Conservation (phyloP, 2,113 vertebrate genomes). For the Otis tarda region DNA sequence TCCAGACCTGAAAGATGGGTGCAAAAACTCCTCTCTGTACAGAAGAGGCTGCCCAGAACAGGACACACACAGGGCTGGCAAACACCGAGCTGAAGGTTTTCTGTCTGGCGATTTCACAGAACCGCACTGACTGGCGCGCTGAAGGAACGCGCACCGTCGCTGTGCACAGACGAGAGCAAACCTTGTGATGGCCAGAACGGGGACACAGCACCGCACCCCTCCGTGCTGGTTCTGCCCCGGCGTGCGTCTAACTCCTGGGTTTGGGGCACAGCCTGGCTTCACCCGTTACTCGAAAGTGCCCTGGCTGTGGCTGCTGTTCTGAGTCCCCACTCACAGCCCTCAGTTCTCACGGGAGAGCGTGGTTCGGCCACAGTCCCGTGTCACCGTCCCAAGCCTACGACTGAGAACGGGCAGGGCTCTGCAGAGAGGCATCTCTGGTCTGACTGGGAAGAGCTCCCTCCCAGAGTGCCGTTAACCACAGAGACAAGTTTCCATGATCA, state of each 20-base stretch:
- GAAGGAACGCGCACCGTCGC: background rate
- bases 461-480: background rate
- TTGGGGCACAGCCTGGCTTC: no score
- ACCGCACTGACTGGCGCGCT: accelerated
- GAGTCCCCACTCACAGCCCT: background rate
- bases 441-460: background rate
- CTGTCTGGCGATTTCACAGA: background rate
- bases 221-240: background rate
- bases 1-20: background rate
- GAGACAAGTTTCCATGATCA: background rate
- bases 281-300: background rate
- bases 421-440: background rate
- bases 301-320: background rate
- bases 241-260: accelerated
- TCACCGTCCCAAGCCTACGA: background rate
- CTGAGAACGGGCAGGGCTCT: background rate
- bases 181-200: accelerated
- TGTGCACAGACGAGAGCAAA: background rate
- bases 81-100: background rate
- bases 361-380: background rate
- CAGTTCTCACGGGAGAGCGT: background rate
- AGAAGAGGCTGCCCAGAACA: background rate
- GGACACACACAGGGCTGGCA: background rate
- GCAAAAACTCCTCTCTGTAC: background rate
- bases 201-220: accelerated